These are phyloP conservation scores for Drosophila biarmipes DNA, from an alignment of 1,140 invertebrate species.

Conservation along the genomic window DNA sequence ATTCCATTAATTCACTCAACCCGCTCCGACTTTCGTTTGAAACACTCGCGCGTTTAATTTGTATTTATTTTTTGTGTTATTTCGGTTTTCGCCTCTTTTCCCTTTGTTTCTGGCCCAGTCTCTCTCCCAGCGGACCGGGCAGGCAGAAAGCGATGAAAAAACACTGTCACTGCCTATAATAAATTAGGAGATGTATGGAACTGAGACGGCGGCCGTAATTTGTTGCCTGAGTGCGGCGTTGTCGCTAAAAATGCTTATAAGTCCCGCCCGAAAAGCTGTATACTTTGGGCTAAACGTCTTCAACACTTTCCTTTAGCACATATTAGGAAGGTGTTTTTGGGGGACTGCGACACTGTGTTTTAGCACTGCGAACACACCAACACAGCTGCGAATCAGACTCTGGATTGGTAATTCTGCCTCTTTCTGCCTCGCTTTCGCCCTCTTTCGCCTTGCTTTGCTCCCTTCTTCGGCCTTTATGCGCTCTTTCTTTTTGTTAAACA, in stretches of 20 bases:
- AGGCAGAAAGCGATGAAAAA: slow-evolving; percentile 40
- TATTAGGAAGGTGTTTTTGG: slow-evolving; percentile 10
- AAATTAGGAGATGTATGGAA: slow-evolving; percentile 56
- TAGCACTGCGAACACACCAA: slow-evolving; percentile 1
- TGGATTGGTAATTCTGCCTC: slow-evolving; percentile 65
- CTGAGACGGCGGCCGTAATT: slow-evolving; percentile 28
- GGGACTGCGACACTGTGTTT: not conserved
- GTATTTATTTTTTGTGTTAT: slow-evolving; percentile 35
- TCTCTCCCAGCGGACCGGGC: slow-evolving; percentile 35
- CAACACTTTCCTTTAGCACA: slow-evolving; percentile 26
- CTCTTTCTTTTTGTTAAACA: slow-evolving; percentile 3
- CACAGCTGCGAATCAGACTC: slow-evolving; percentile 42
- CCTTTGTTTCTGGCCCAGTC: slow-evolving; percentile 46
- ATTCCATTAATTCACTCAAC: slow-evolving; percentile 54
- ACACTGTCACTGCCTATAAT: slow-evolving; percentile 69
- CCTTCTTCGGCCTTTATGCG: not conserved
- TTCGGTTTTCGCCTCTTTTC: slow-evolving; percentile 17
- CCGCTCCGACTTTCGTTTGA: slow-evolving; percentile 59
- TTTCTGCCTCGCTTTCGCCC: slow-evolving; percentile 34
- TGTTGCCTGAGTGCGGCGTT: slow-evolving; percentile 16
- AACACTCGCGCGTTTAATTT: slow-evolving; percentile 67
- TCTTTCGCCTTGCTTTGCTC: slow-evolving; percentile 42
- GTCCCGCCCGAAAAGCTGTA: slow-evolving; percentile 1
- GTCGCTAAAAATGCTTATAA: slow-evolving; percentile 40
- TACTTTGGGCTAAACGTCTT: slow-evolving; percentile 7